Evolutionary conservation across 2,113 vertebrate species (phyloP).

Genomic region (Sebastes fasciatus): DNA sequence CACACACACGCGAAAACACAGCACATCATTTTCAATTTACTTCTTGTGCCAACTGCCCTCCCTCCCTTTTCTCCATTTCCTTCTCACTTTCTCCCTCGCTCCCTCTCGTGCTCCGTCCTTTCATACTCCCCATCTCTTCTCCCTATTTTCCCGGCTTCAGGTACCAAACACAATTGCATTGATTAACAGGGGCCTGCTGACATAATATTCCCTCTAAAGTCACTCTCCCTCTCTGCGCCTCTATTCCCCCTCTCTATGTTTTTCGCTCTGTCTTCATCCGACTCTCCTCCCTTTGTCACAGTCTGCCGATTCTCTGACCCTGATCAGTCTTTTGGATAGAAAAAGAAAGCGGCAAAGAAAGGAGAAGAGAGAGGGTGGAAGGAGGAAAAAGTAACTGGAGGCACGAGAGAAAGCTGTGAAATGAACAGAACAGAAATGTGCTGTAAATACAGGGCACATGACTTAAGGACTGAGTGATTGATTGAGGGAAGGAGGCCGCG

Average conservation of each 20-base stretch:
- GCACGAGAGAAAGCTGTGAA: slow-evolving; percentile 36
- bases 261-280: slow-evolving; percentile 52
- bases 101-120: slow-evolving; percentile 52
- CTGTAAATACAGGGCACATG: slow-evolving; percentile 53
- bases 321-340: slow-evolving; percentile 75
- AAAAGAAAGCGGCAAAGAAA: slow-evolving; percentile 46
- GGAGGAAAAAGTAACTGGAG: slow-evolving; percentile 29
- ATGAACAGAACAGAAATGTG: slow-evolving; percentile 40
- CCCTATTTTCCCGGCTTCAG: slow-evolving; percentile 77
- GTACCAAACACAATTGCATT: slow-evolving; percentile 78
- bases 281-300: slow-evolving; percentile 63
- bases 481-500: not conserved
- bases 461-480: slow-evolving; percentile 33
- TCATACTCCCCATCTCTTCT: slow-evolving; percentile 69
- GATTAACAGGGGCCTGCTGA: slow-evolving; percentile 78
- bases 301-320: slow-evolving; percentile 76
- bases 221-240: slow-evolving; percentile 37
- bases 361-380: not conserved
- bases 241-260: slow-evolving; percentile 49
- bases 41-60: slow-evolving; percentile 74
- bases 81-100: slow-evolving; percentile 62
- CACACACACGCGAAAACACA: slow-evolving; percentile 68
- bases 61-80: slow-evolving; percentile 61
- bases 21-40: slow-evolving; percentile 85
- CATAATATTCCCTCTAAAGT: slow-evolving; percentile 75